These are phyloP conservation scores for Scrobipalpa costella DNA, from an alignment of 2,888 invertebrate species.

Conservation along the genomic window DNA sequence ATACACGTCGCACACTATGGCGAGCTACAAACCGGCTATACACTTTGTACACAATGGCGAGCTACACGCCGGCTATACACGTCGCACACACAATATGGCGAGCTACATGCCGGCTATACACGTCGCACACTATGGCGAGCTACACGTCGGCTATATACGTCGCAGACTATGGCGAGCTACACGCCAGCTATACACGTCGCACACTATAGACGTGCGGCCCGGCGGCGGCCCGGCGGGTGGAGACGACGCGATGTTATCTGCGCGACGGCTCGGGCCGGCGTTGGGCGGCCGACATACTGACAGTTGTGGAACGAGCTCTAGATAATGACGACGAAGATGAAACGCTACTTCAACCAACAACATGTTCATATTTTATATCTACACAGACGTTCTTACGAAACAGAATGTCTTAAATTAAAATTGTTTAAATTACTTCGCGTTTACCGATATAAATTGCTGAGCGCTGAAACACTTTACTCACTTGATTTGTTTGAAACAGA, in stretches of 20 bases:
- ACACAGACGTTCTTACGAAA: neutral
- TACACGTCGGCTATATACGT: no score
- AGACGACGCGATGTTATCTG: no score
- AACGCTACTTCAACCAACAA: neutral
- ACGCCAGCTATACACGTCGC: no score
- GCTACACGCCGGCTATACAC: no score
- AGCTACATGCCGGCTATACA: neutral
- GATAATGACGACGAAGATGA: conserved; percentile 10
- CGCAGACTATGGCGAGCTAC: no score
- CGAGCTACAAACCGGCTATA: no score
- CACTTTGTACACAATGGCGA: no score
- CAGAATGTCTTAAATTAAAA: neutral
- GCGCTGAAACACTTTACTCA: neutral
- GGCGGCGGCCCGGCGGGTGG: no score
- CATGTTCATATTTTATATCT: neutral
- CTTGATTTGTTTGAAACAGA: neutral
- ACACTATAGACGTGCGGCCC: no score
- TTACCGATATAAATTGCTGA: neutral
- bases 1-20: neutral
- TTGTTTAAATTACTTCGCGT: neutral
- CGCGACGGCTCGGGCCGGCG: neutral
- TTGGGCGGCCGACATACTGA: conserved; percentile 6
- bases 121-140: neutral
- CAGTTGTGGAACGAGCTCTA: conserved; percentile 2
- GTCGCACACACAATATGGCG: no score